A percentile compares a stretch with the other conserved stretches of the same genome.
These are phyloP conservation scores for Drosophila setosimentum DNA, from an alignment of 2,888 invertebrate genomes.

Conservation along the genomic window DNA sequence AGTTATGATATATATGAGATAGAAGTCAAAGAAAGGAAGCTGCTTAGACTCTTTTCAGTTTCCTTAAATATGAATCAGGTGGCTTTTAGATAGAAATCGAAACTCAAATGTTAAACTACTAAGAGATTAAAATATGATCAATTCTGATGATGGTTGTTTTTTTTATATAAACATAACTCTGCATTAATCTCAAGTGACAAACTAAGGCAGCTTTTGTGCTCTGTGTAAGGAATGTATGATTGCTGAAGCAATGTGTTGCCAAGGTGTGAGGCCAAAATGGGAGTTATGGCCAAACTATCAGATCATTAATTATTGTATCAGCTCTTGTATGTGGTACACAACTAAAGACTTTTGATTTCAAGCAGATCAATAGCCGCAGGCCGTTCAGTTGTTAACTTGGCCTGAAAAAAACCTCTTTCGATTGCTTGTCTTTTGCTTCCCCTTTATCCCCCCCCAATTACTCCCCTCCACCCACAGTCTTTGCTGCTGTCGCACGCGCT, in stretches of 20 bases:
- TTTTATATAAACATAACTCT: too few species aligned
- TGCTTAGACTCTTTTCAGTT: neutral
- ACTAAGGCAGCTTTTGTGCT: neutral
- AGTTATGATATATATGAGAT: too few species aligned
- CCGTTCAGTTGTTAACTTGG: conserved; percentile 34
- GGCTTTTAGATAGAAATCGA: neutral
- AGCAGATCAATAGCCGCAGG: conserved; percentile 80
- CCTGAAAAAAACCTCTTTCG: conserved; percentile 39
- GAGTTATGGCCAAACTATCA: conserved; percentile 58
- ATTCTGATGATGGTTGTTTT: neutral
- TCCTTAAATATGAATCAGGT: neutral
- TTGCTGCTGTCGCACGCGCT: conserved; percentile 63
- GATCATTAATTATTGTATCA: conserved; percentile 80
- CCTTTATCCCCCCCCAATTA: neutral
- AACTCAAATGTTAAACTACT: neutral
- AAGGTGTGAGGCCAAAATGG: conserved; percentile 14
- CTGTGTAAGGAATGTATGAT: neutral
- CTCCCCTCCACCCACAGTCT: too few species aligned
- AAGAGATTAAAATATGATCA: neutral
- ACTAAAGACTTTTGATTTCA: conserved; percentile 83
- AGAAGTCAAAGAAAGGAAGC: neutral
- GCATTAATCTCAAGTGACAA: neutral
- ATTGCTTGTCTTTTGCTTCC: conserved; percentile 33
- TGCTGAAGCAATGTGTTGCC: too few species aligned
- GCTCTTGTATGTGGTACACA: conserved; percentile 49